A percentile compares a stretch with the other conserved stretches of the same genome.
phyloP scores from a whole-genome alignment of 2,113 vertebrate genomes.

The Tachysurus vachellii region DNA sequence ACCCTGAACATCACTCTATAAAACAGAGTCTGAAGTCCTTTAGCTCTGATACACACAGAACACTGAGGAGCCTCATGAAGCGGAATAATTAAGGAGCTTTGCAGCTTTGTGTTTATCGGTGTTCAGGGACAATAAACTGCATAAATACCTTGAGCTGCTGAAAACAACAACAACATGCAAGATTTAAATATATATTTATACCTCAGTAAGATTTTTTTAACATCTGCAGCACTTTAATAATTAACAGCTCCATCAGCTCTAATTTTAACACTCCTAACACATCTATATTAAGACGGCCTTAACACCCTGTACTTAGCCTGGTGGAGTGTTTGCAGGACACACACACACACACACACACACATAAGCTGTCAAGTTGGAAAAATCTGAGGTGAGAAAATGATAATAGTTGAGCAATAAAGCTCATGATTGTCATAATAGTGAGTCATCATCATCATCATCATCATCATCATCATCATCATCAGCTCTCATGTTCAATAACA shows the following conservation, averaged over 20 bases:
- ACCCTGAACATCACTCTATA: too few species aligned
- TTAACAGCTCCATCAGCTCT: neutral
- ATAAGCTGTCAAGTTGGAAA: neutral
- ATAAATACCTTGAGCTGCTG: neutral
- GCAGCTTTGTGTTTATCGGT: neutral
- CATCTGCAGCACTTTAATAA: neutral
- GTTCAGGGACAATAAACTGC: neutral
- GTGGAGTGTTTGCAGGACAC: neutral
- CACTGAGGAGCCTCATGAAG: neutral
- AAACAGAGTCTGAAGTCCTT: neutral
- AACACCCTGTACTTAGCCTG: constrained; percentile 11
- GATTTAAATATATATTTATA: neutral
- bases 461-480: too few species aligned
- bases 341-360: constrained; percentile 1
- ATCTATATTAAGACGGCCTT: neutral
- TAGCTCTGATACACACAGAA: neutral
- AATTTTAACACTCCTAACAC: constrained; percentile 24
- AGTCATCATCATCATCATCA: neutral
- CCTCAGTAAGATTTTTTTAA: neutral
- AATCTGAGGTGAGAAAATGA: neutral
- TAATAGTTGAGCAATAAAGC: neutral
- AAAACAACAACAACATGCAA: neutral
- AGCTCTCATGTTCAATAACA: neutral
- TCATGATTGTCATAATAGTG: neutral
- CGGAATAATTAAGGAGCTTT: neutral